Conservation (phyloP, 2,113 vertebrate species). For the Eudyptes chrysolophus region DNA sequence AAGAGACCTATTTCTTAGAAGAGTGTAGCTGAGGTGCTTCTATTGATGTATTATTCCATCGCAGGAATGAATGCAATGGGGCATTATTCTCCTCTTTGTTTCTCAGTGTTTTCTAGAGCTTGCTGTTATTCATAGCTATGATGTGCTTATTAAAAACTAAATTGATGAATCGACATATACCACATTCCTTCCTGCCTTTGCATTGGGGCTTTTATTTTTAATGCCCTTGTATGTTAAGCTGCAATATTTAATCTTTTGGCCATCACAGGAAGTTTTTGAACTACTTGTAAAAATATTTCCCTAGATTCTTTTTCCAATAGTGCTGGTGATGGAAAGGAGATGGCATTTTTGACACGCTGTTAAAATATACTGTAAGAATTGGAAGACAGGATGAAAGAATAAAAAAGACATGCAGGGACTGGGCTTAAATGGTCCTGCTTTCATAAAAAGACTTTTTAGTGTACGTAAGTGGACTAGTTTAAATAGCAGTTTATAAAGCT, state of each 20-base stretch:
- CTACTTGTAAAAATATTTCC: neutral
- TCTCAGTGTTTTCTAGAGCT: neutral
- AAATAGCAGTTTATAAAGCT: neutral
- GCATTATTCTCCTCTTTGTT: neutral
- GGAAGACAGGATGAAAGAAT: neutral
- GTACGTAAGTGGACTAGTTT: neutral
- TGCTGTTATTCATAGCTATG: neutral
- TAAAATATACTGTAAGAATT: neutral
- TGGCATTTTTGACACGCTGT: conserved; percentile 22
- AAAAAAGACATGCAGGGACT: neutral
- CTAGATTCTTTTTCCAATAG: neutral
- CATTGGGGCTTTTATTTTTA: neutral
- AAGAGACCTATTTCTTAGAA: neutral
- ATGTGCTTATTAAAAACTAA: neutral
- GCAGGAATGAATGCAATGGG: neutral
- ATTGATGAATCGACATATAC: neutral
- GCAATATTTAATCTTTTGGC: neutral
- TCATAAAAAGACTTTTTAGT: neutral
- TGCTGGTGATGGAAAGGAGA: neutral
- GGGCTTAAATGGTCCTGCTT: neutral
- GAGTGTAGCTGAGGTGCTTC: neutral
- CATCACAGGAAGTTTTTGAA: neutral
- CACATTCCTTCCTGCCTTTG: neutral
- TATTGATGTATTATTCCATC: neutral
- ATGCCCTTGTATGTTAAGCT: neutral